Conservation (phyloP, 2,888 invertebrate species). For the Pristionchus fissidentatus region DNA sequence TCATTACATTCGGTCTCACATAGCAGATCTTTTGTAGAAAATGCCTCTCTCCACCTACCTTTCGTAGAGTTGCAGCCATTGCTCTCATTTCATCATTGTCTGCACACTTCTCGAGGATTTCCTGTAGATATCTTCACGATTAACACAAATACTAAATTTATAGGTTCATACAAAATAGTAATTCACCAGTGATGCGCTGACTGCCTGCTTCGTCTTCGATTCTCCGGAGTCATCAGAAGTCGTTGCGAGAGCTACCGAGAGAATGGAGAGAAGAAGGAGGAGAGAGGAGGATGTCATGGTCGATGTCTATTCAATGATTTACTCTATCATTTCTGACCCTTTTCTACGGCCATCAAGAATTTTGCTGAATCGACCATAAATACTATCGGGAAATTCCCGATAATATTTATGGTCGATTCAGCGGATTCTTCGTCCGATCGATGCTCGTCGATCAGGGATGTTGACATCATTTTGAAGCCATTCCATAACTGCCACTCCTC, state of each 20-base stretch:
- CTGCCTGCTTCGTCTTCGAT: neutral
- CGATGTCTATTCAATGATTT: neutral
- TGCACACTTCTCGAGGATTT: neutral
- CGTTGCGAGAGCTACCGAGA: neutral
- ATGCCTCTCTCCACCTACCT: neutral
- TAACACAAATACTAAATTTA: too few relatives aligned
- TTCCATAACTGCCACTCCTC: slow-evolving; percentile 16
- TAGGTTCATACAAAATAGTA: neutral
- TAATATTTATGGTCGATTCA: too few relatives aligned
- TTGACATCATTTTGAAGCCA: too few relatives aligned
- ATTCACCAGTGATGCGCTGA: neutral
- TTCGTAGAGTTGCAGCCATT: neutral
- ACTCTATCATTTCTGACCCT: neutral
- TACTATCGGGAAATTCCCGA: too few relatives aligned
- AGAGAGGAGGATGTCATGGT: slow-evolving; percentile 4
- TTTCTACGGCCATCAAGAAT: too few relatives aligned
- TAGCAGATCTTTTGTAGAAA: neutral
- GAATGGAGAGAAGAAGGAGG: neutral
- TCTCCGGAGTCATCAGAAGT: neutral
- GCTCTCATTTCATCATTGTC: slow-evolving; percentile 4
- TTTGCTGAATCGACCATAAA: too few relatives aligned
- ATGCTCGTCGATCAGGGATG: slow-evolving; percentile 59
- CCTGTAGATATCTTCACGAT: neutral
- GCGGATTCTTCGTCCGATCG: slow-evolving; percentile 54
- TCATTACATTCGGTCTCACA: neutral